These are phyloP conservation scores for Luperina testacea DNA, from an alignment of 2,888 invertebrate genomes.

Conservation along the genomic window DNA sequence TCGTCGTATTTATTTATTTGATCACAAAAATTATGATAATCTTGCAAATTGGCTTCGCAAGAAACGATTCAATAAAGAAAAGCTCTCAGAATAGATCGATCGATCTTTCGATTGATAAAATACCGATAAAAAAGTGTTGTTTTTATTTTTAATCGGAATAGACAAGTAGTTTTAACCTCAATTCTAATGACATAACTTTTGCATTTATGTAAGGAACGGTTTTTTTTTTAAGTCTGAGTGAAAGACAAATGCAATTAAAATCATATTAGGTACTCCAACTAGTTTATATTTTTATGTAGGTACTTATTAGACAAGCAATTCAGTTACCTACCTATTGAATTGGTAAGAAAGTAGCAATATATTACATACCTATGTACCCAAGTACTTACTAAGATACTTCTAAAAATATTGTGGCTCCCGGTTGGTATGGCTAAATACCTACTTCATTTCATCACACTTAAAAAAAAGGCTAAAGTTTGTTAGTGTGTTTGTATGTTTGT, in stretches of 20 bases:
- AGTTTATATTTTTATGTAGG: neutral
- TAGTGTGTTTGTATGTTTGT: too few species aligned
- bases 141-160: slow-evolving; percentile 4
- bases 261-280: too few species aligned
- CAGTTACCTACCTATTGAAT: too few species aligned
- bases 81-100: neutral
- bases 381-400: too few species aligned
- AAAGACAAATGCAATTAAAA: too few species aligned
- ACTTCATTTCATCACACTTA: too few species aligned
- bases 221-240: neutral
- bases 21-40: neutral
- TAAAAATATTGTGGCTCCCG: too few species aligned
- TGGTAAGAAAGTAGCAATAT: too few species aligned
- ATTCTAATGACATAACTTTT: neutral
- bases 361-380: neutral
- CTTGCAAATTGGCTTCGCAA: neutral
- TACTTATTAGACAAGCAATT: neutral
- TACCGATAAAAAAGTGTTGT: neutral
- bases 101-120: neutral
- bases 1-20: neutral
- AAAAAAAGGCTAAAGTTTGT: too few species aligned
- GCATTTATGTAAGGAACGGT: slow-evolving; percentile 9
- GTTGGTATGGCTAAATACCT: too few species aligned
- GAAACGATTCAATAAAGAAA: neutral
- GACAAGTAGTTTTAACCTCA: neutral